A percentile compares a stretch with the other conserved stretches of the same genome.
Conservation (phyloP, 1,140 invertebrate genomes). For the Schlechtendalia chinensis region DNA sequence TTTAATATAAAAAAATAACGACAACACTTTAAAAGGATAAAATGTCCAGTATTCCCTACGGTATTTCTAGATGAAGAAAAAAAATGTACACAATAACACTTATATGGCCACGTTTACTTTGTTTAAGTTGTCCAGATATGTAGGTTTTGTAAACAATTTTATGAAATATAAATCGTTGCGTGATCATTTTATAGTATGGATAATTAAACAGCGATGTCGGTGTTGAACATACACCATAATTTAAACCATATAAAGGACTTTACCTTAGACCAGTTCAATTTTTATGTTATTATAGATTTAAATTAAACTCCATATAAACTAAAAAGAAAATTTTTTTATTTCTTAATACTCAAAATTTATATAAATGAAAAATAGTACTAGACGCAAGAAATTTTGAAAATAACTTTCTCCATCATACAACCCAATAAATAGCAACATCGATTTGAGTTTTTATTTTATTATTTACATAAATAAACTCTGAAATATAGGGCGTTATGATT, state of each 20-base stretch:
- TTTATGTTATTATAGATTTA: not conserved
- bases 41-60: not conserved
- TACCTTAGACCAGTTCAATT: too few relatives aligned
- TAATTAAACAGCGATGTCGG: not conserved
- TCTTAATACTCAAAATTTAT: not conserved
- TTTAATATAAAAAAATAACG: constrained; percentile 33
- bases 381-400: too few relatives aligned
- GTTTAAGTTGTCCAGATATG: not conserved
- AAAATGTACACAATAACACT: not conserved
- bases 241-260: too few relatives aligned
- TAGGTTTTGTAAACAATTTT: not conserved
- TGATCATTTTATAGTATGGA: not conserved
- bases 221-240: not conserved
- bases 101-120: not conserved
- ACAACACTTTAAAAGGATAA: not conserved
- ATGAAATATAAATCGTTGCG: not conserved
- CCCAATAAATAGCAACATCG: too few relatives aligned
- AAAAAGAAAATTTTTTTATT: not conserved
- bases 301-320: not conserved
- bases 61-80: not conserved
- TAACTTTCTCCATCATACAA: too few relatives aligned
- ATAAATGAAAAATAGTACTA: too few relatives aligned
- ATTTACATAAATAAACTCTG: too few relatives aligned
- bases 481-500: too few relatives aligned
- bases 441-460: too few relatives aligned